Evolutionary conservation across 1,140 invertebrate genomes (phyloP).

Genomic region (Platyscapa corneri): DNA sequence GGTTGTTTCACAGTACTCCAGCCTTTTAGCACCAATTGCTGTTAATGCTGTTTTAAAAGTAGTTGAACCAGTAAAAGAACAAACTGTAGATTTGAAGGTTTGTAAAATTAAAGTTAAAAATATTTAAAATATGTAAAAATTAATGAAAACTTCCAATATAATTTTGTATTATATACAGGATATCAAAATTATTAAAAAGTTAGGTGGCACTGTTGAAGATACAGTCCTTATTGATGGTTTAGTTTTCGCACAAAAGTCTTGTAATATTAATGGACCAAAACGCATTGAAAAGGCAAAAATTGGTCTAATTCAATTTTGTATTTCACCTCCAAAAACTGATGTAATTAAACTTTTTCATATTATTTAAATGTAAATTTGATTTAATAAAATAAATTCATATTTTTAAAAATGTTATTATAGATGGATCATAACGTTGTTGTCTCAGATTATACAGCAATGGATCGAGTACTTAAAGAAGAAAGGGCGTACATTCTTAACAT

Average conservation of each 20-base stretch:
- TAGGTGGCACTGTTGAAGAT: slow-evolving; percentile 98
- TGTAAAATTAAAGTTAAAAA: slow-evolving; percentile 9
- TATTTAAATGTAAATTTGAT: neutral
- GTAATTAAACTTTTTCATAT: slow-evolving; percentile 75
- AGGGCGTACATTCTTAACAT: slow-evolving; percentile 98
- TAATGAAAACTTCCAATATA: slow-evolving; percentile 7
- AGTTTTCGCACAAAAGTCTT: slow-evolving; percentile 92
- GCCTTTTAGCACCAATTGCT: slow-evolving; percentile 94
- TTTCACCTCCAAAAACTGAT: slow-evolving; percentile 99
- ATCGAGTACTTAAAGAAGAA: slow-evolving; percentile 98
- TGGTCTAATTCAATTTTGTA: slow-evolving; percentile 99
- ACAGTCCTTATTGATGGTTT: slow-evolving; percentile 96
- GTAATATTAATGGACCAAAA: slow-evolving; percentile 93
- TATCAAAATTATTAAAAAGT: slow-evolving; percentile 96
- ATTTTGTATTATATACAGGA: slow-evolving; percentile 75
- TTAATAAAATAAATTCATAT: slow-evolving; percentile 22
- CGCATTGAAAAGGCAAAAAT: slow-evolving; percentile 98
- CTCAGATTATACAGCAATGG: slow-evolving; percentile 99
- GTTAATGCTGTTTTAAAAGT: slow-evolving; percentile 97
- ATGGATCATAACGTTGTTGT: slow-evolving; percentile 99
- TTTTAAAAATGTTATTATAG: slow-evolving; percentile 73
- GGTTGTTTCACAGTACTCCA: slow-evolving; percentile 98
- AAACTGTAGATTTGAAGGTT: slow-evolving; percentile 79
- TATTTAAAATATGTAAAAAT: slow-evolving; percentile 29
- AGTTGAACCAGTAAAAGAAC: slow-evolving; percentile 77